Evolutionary conservation across 2,113 vertebrate genomes (phyloP).

Genomic region (Peromyscus leucopus): DNA sequence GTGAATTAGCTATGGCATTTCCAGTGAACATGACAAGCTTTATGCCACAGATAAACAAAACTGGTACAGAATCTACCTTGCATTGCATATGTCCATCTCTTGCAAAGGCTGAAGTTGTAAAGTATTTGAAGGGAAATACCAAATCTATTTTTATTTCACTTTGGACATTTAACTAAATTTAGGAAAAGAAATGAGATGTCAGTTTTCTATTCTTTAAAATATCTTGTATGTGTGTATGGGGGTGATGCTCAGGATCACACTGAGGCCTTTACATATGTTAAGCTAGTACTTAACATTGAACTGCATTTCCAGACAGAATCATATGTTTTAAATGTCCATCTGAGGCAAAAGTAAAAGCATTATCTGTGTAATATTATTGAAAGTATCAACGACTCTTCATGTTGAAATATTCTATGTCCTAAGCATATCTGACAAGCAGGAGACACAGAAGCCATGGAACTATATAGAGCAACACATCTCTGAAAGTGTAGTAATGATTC

Average conservation of each 20-base stretch:
- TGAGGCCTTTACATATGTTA: background rate
- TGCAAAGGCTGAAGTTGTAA: constrained; percentile 47
- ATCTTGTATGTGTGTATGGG: background rate
- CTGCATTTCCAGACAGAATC: background rate
- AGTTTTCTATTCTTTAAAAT: constrained; percentile 71
- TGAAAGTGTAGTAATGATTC: background rate
- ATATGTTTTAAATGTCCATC: constrained; percentile 53
- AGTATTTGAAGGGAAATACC: constrained; percentile 70
- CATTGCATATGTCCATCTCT: constrained; percentile 25
- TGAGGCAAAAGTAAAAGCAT: constrained; percentile 2
- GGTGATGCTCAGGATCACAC: background rate
- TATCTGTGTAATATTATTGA: background rate
- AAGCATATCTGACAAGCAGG: background rate
- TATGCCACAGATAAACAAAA: background rate
- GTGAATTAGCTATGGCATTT: background rate
- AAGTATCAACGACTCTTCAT: background rate
- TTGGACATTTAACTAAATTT: constrained; percentile 70
- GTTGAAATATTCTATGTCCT: background rate
- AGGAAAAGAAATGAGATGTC: constrained; percentile 57
- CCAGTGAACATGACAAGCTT: background rate
- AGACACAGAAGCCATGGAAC: background rate
- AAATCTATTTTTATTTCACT: constrained; percentile 79
- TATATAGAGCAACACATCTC: background rate
- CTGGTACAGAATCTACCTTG: background rate
- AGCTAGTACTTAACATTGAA: background rate